Conservation (phyloP, 2,113 vertebrate genomes). For the Clupea harengus region DNA sequence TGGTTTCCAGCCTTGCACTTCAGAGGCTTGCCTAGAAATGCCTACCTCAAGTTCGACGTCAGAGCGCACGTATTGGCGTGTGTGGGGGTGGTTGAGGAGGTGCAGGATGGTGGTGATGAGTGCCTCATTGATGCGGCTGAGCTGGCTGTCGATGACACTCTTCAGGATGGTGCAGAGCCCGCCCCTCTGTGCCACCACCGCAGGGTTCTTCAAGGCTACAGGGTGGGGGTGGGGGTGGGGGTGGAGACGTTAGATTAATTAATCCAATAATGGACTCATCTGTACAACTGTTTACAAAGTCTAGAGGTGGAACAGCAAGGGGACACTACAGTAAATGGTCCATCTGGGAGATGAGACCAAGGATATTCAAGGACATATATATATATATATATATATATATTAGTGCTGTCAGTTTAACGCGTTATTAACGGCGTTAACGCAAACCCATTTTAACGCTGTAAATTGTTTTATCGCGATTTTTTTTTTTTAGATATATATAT, state of each 20-base stretch:
- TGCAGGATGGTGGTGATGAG: constrained; percentile 86
- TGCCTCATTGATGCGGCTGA: constrained; percentile 87
- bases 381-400: too few relatives aligned
- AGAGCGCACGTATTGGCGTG: constrained; percentile 79
- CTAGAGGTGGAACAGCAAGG: not conserved
- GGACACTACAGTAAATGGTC: not conserved
- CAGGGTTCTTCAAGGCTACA: constrained; percentile 84
- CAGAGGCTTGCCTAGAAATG: not conserved
- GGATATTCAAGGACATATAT: not conserved
- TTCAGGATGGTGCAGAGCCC: constrained; percentile 86
- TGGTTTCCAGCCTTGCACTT: not conserved
- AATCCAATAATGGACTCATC: not conserved
- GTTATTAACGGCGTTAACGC: too few relatives aligned
- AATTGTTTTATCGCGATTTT: too few relatives aligned
- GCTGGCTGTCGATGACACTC: constrained; percentile 86
- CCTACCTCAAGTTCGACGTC: constrained; percentile 86
- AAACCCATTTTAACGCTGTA: too few relatives aligned
- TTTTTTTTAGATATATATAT: too few relatives aligned
- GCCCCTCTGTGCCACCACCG: constrained; percentile 81
- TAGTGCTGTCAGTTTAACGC: too few relatives aligned
- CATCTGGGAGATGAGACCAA: not conserved
- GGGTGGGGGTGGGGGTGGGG: constrained; percentile 16
- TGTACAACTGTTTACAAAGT: not conserved
- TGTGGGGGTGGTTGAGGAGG: constrained; percentile 89
- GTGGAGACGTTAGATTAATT: not conserved